Percentiles rank a stretch among this genome's conserved stretches.
Evolutionary conservation across 2,797 vertebrate species (phyloP).

Genomic region (Sebastes itinus): DNA sequence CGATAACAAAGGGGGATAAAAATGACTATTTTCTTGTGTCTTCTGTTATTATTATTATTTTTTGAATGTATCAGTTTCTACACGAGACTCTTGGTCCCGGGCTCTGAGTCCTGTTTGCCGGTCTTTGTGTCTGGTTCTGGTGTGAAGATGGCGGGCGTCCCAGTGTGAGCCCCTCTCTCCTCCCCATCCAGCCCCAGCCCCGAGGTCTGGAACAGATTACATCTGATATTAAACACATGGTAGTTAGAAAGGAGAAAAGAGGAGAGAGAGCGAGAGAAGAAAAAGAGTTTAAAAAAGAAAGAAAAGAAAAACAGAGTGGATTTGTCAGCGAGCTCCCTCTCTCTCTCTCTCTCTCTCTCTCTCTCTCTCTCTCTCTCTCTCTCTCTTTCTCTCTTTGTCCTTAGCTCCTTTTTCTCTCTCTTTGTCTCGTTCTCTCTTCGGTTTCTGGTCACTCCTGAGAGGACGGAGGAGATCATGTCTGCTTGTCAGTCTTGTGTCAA

Average conservation of each 20-base stretch:
- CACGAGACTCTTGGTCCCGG: constrained; percentile 3
- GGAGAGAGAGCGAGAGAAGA: constrained; percentile 50
- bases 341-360: neutral
- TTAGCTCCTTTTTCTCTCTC: constrained; percentile 26
- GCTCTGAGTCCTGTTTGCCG: constrained; percentile 37
- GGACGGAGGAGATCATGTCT: neutral
- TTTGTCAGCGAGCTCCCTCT: constrained; percentile 72
- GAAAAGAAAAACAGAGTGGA: constrained; percentile 71
- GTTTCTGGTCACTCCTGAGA: constrained; percentile 29
- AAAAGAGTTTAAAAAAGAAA: constrained; percentile 46
- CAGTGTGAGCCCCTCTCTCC: constrained; percentile 72
- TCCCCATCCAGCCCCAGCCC: constrained; percentile 66
- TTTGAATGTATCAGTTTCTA: neutral
- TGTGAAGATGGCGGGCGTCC: constrained; percentile 71
- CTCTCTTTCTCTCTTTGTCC: constrained; percentile 19
- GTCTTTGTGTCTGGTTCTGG: constrained; percentile 69
- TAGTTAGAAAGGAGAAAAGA: constrained; percentile 78
- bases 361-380: constrained; percentile 24
- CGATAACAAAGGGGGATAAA: neutral
- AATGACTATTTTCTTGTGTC: neutral
- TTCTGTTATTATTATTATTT: neutral
- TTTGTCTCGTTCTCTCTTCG: constrained; percentile 24
- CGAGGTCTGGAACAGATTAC: constrained; percentile 85
- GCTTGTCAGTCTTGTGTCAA: constrained; percentile 21
- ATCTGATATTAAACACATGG: constrained; percentile 89